Conservation (phyloP, 1,140 invertebrate genomes). For the Sycophaga agraensis region DNA sequence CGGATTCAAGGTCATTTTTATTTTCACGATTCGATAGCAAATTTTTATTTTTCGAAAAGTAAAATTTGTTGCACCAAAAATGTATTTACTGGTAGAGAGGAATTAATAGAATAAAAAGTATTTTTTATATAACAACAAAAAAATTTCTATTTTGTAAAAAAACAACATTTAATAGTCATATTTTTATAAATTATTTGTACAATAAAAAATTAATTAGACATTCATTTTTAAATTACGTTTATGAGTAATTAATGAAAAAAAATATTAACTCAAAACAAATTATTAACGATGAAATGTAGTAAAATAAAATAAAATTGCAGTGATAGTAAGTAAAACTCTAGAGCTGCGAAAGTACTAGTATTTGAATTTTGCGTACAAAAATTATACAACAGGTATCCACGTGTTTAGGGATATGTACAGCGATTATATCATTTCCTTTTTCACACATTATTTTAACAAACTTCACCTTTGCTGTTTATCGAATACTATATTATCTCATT, state of each 20-base stretch:
- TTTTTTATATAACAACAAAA: too few species aligned
- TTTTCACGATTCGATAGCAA: too few species aligned
- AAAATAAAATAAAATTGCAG: not conserved
- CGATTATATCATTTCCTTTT: not conserved
- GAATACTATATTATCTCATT: not conserved
- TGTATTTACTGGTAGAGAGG: too few species aligned
- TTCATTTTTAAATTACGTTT: too few species aligned
- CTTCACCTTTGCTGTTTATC: not conserved
- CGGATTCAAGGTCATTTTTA: slow-evolving; percentile 12
- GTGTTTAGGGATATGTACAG: slow-evolving; percentile 19
- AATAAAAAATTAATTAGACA: not conserved
- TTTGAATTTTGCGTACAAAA: slow-evolving; percentile 2
- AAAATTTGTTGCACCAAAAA: too few species aligned
- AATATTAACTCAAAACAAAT: not conserved
- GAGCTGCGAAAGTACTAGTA: not conserved
- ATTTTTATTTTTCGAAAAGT: too few species aligned
- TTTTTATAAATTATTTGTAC: too few species aligned
- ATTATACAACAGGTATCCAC: slow-evolving; percentile 7
- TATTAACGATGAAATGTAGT: not conserved
- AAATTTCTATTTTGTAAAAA: too few species aligned
- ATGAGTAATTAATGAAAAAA: not conserved
- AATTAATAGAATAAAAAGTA: too few species aligned
- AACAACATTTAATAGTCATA: too few species aligned
- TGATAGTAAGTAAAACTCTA: too few species aligned
- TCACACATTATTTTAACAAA: too few species aligned